Conservation (phyloP, 2,797 vertebrate genomes). For the Synanceia verrucosa region DNA sequence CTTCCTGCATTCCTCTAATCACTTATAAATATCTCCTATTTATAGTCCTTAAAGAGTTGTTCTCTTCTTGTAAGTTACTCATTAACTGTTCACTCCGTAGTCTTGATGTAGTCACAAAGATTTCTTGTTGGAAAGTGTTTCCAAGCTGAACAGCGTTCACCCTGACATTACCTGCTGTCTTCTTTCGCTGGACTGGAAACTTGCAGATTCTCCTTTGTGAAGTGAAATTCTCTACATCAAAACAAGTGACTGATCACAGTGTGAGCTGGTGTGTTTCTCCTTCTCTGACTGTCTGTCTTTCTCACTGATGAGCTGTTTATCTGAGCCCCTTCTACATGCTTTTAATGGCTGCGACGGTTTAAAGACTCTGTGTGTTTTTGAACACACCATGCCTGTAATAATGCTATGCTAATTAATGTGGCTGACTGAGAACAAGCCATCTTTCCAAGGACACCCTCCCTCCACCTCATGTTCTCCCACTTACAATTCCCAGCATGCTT, state of each 20-base stretch:
- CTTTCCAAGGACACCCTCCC: slow-evolving; percentile 80
- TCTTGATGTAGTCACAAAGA: background rate
- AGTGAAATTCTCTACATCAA: slow-evolving; percentile 37
- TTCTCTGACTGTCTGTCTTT: slow-evolving; percentile 8
- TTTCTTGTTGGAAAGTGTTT: background rate
- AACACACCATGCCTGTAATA: slow-evolving; percentile 66
- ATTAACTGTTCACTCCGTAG: background rate
- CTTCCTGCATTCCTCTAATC: background rate
- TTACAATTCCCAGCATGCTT: slow-evolving; percentile 80
- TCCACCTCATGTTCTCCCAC: slow-evolving; percentile 67
- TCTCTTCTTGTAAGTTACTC: background rate
- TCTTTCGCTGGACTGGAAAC: slow-evolving; percentile 17
- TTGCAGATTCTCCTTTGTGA: background rate
- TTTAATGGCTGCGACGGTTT: slow-evolving; percentile 40
- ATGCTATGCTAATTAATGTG: slow-evolving; percentile 80
- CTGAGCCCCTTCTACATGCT: slow-evolving; percentile 28
- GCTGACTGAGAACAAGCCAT: slow-evolving; percentile 72
- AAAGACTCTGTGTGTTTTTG: slow-evolving; percentile 50
- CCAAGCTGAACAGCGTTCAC: background rate
- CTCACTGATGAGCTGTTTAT: slow-evolving; percentile 44
- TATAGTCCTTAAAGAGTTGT: background rate
- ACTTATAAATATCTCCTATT: background rate
- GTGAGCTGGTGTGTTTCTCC: slow-evolving; percentile 5
- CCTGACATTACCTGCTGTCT: background rate
- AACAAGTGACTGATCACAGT: slow-evolving; percentile 34